phyloP scores from a whole-genome alignment of 2,888 invertebrate genomes.

The Tenthredo livida region DNA sequence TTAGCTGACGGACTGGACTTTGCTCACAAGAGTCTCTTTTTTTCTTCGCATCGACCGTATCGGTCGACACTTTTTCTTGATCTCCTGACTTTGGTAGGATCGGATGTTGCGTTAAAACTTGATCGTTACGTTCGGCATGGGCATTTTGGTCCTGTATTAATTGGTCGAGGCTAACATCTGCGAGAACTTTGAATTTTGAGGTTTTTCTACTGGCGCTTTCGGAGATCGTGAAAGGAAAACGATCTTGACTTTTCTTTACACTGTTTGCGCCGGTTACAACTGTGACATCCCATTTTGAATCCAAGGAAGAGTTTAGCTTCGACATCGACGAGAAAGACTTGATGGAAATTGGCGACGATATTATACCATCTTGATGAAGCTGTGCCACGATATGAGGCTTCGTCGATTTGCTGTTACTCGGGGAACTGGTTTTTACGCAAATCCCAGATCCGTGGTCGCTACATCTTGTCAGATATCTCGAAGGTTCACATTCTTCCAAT shows the following conservation, averaged over 20 bases:
- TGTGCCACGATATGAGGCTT: background rate
- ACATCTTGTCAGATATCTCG: background rate
- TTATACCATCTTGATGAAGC: background rate
- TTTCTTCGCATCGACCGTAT: background rate
- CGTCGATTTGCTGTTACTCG: background rate
- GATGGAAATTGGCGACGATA: conserved; percentile 11
- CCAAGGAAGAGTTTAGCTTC: conserved; percentile 55
- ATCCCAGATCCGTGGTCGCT: background rate
- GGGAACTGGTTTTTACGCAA: background rate
- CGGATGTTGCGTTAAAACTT: background rate
- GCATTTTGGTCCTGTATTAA: conserved; percentile 22
- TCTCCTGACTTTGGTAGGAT: conserved; percentile 13
- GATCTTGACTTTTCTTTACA: conserved; percentile 61
- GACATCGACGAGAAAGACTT: conserved; percentile 59
- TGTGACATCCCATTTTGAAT: conserved; percentile 53
- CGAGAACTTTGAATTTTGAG: conserved; percentile 52
- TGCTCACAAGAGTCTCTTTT: background rate
- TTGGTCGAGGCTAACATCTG: conserved; percentile 29
- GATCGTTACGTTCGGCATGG: background rate
- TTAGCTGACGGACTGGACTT: background rate
- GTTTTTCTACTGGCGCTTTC: conserved; percentile 61
- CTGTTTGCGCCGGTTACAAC: conserved; percentile 45
- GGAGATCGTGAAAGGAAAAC: conserved; percentile 69
- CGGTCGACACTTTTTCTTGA: background rate
- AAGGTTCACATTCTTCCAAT: conserved; percentile 13